Evolutionary conservation across 2,888 invertebrate species (phyloP), one percentile per base, ranked within the genome.

Genomic region (Tholera decimalis): DNA sequence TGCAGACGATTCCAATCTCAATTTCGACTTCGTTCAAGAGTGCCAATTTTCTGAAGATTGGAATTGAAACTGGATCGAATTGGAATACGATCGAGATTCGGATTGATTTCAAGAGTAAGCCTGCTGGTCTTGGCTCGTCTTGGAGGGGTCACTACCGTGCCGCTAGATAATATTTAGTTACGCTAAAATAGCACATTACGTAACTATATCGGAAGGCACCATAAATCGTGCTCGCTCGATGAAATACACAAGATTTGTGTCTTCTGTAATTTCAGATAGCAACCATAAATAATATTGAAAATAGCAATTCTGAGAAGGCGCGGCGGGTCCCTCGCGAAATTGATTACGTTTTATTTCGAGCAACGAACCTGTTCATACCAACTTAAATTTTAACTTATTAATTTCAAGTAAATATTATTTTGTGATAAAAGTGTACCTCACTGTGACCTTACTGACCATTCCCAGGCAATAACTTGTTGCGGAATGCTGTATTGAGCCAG

Each of bases 171-270:
- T 41, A 41, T 18, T 62, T 35, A 55, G 33, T 26, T n/a, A 43
- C 11, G 9, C n/a, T 24, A 59, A 18, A 5, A 13, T 13, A n/a
- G 35, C 37, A 22, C 9, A 58, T 37, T 28, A 22, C 22, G 8
- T 22, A 37, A 7, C 13, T 15, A 9, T 28, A 9, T 3, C 9
- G 15, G 28, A n/a, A 28, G 18, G 37, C 7, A 30, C 18, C 9
- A 43, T 55, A 37, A 20, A 63, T 55, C 20, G 15, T 28, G 11
- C n/a, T 7, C 35, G 43, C 26, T 46, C 35, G n/a, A 43, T 30
- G 15, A 49, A 63, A 50, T 50, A 41, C 28, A 4, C 47, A 47
- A 33, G 22, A 55, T 54, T 64, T 56, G n/a, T 35, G 54, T 35
- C 46, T 41, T 46, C 39, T 47, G 18, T 47, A 28, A 65, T 53